Evolutionary conservation across 2,113 vertebrate genomes (phyloP).

Genomic region (Elgaria multicarinata): DNA sequence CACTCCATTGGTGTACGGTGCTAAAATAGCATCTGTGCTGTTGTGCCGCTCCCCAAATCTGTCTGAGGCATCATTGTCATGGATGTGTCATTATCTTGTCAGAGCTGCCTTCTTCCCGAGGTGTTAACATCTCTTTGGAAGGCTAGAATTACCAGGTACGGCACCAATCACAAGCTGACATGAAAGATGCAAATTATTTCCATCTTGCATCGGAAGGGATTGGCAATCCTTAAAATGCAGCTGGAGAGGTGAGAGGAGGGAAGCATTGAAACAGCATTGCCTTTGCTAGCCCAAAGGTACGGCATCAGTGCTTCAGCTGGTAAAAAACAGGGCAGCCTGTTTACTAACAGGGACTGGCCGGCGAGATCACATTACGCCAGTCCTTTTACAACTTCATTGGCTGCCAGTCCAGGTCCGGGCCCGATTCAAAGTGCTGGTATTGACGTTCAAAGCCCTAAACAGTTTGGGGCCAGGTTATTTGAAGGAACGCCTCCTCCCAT

Average conservation of each 20-base stretch:
- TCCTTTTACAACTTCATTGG: too few species aligned
- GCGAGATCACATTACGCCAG: too few species aligned
- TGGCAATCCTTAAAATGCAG: neutral
- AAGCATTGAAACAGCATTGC: neutral
- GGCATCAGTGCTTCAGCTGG: too few species aligned
- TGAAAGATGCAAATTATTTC: neutral
- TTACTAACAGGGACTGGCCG: too few species aligned
- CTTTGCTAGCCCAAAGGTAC: neutral
- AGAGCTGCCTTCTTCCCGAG: neutral
- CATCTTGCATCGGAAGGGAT: fast-evolving
- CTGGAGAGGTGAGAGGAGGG: fast-evolving
- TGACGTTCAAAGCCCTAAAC: too few species aligned
- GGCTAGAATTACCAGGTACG: fast-evolving
- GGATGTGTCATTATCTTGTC: neutral
- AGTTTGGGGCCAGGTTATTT: too few species aligned
- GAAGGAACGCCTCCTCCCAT: too few species aligned
- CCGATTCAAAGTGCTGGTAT: too few species aligned
- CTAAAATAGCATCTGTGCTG: fast-evolving
- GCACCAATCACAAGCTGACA: neutral
- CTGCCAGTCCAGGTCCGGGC: too few species aligned
- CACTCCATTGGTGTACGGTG: fast-evolving
- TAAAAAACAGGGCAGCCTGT: too few species aligned
- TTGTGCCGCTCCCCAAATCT: neutral
- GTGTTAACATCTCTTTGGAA: neutral
- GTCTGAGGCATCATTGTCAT: neutral